Percentiles rank a stretch among this genome's conserved stretches.
Evolutionary conservation across 2,113 vertebrate genomes (phyloP).

Genomic region (Sinosuthora webbiana): DNA sequence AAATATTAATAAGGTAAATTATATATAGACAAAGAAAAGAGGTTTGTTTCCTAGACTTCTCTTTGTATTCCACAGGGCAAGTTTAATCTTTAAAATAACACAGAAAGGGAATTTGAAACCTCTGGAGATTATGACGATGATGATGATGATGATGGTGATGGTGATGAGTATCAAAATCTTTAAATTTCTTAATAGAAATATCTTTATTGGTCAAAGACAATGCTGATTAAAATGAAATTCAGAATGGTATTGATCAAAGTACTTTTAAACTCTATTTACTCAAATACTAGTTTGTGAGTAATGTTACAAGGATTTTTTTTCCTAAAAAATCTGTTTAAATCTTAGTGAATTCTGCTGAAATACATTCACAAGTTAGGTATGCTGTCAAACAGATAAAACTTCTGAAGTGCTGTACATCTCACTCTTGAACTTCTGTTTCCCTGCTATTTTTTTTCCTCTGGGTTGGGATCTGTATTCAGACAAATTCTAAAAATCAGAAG

Average conservation of each 20-base stretch:
- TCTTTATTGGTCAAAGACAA: neutral
- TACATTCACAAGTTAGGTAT: neutral
- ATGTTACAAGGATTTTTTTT: neutral
- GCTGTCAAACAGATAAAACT: fast-evolving
- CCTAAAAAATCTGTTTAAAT: neutral
- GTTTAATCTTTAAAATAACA: neutral
- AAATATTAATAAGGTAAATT: neutral
- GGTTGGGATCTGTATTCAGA: neutral
- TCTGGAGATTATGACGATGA: too few species aligned
- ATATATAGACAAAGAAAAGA: fast-evolving
- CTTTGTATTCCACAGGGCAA: neutral
- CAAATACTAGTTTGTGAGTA: neutral
- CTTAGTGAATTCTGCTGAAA: neutral
- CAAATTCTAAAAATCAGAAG: neutral
- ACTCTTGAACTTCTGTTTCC: neutral
- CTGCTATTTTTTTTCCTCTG: neutral
- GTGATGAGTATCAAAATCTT: neutral
- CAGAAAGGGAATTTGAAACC: neutral
- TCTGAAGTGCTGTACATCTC: fast-evolving
- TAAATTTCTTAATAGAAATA: neutral
- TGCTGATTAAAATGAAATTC: neutral
- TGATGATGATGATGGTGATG: neutral
- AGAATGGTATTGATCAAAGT: neutral
- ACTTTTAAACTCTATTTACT: neutral
- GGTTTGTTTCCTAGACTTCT: fast-evolving